These are phyloP conservation scores for Catharus ustulatus DNA, from an alignment of 2,797 vertebrate genomes.

Conservation along the genomic window DNA sequence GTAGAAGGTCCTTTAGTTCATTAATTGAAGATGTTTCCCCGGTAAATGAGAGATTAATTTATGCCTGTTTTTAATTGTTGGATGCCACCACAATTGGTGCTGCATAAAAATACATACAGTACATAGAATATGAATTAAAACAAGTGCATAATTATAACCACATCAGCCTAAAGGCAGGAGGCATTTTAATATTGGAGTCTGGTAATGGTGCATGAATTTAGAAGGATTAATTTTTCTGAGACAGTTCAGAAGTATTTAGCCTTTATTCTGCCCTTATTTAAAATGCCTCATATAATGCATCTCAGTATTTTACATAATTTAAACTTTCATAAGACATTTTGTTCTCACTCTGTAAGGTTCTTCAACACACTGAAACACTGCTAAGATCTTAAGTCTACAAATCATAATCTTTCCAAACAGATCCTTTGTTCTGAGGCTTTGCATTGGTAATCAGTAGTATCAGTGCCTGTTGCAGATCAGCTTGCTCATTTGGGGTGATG, in stretches of 20 bases:
- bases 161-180: conserved; percentile 54
- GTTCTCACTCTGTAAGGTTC: background rate
- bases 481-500: background rate
- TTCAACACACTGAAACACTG: conserved; percentile 3
- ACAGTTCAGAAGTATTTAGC: conserved; percentile 61
- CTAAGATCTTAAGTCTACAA: conserved; percentile 24
- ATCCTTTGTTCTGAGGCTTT: background rate
- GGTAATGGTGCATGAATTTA: conserved; percentile 64
- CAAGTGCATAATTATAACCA: conserved; percentile 56
- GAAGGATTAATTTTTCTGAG: conserved; percentile 58
- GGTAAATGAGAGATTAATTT: conserved; percentile 56
- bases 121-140: conserved; percentile 61
- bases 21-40: conserved; percentile 44
- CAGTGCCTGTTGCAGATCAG: background rate
- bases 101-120: conserved; percentile 19
- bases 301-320: conserved; percentile 61
- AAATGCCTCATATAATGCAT: conserved; percentile 29
- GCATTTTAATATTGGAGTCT: conserved; percentile 47
- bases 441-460: background rate
- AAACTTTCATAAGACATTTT: conserved; percentile 53
- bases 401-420: background rate
- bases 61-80: conserved; percentile 62
- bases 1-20: conserved; percentile 22
- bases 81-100: conserved; percentile 2
- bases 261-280: conserved; percentile 61